Base-by-base conservation (phyloP, 2,888 invertebrate species). In the Cephus nigrinus region DNA sequence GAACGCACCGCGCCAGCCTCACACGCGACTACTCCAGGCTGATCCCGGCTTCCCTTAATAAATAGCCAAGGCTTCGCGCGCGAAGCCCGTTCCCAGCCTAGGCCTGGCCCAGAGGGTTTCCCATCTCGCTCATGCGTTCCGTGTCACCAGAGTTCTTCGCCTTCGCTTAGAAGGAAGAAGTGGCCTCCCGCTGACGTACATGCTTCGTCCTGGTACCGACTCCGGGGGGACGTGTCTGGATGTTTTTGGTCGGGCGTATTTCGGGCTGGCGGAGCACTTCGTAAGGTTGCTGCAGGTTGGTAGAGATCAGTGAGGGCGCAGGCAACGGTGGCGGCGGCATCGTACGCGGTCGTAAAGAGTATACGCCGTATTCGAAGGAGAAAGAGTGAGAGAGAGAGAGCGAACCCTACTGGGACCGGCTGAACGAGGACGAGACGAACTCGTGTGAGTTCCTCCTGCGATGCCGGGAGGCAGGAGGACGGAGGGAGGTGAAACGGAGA, bases 401-500 rank as follows among this genome's bases (percentile, higher is more conserved):
- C 4, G 77, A 69, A 55, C 30, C 34, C 34, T 73, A 78, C 15
- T 33, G 31, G 55, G 9, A 55, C 11, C 31, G 0, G 71, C 71
- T 5, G 33, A 33, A n/a, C 1, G 74, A 23, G 74, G 76, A 32
- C 31, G 11, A 32, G 68, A 36, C 75, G 71, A 71, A 71, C 12
- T 68, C 76, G 78, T 73, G 75, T 73, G 78, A 78, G 75, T 73
- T 78, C 75, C 68, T 71, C 55, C 69, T 30, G 34, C 68, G 36
- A 32, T 1, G 72, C 36, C 33, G 72, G 35, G 30, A 71, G 32
- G 34, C 31, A 71, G 33, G 12, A 15, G 30, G 12, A 30, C 30
- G 12, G 34, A 34, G 76, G 55, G 55, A 76, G 30, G 75, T 84
- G 83, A 81, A 85, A 86, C 76, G 80, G 78, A 84, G 81, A 82